A percentile compares a stretch with the other conserved stretches of the same genome.
Evolutionary conservation across 2,888 invertebrate genomes (phyloP).

Genomic region (Pelosia muscerda): DNA sequence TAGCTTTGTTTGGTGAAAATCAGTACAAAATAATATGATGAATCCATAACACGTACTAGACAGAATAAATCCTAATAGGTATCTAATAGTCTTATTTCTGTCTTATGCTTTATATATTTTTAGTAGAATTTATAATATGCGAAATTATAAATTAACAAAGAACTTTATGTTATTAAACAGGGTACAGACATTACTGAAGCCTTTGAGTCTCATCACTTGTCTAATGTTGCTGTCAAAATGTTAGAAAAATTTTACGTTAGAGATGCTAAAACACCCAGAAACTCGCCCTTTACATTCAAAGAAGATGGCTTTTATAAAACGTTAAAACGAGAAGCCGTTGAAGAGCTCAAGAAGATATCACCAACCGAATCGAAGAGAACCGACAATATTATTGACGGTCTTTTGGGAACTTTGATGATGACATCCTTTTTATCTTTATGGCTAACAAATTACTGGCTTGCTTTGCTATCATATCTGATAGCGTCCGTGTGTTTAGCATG

Average conservation of each 20-base stretch:
- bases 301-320: constrained; percentile 92
- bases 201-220: constrained; percentile 87
- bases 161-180: constrained; percentile 49
- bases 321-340: constrained; percentile 86
- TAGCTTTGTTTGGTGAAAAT: too few species aligned
- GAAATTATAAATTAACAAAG: too few species aligned
- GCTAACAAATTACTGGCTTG: constrained; percentile 62
- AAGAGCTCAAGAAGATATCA: constrained; percentile 86
- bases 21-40: too few species aligned
- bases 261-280: constrained; percentile 88
- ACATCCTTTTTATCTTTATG: constrained; percentile 68
- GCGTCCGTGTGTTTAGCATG: constrained; percentile 86
- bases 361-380: constrained; percentile 54
- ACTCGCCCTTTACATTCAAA: constrained; percentile 91
- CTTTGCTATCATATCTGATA: constrained; percentile 59
- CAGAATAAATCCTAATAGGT: too few species aligned
- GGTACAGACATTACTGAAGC: constrained; percentile 89
- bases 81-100: too few species aligned
- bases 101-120: too few species aligned
- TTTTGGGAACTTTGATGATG: constrained; percentile 69
- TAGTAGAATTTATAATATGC: too few species aligned
- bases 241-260: constrained; percentile 89
- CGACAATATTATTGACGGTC: constrained; percentile 70
- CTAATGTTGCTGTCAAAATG: constrained; percentile 84
- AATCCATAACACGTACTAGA: too few species aligned